These are phyloP conservation scores for Heteromurus nitidus DNA, from an alignment of 2,888 invertebrate genomes.

Conservation along the genomic window DNA sequence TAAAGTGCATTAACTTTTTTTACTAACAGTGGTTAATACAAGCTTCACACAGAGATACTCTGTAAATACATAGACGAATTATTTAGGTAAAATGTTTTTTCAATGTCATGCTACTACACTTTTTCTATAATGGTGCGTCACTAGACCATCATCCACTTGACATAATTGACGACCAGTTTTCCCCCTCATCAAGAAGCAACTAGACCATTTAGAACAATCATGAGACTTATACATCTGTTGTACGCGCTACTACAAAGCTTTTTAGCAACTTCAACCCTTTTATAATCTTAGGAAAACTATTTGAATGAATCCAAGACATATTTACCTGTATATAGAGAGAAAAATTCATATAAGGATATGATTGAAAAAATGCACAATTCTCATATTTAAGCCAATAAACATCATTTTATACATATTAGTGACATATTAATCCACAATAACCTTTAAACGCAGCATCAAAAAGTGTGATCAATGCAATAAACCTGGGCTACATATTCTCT, in stretches of 20 bases:
- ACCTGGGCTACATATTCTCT: not conserved
- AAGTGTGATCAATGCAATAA: conserved; percentile 3
- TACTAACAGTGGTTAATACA: not conserved
- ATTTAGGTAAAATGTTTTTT: not conserved
- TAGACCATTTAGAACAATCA: not conserved
- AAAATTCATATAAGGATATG: too few species aligned
- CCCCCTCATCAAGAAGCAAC: not conserved
- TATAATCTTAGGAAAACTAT: conserved; percentile 6
- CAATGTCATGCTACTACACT: not conserved
- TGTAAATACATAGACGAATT: not conserved
- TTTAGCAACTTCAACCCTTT: too few species aligned
- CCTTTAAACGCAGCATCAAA: not conserved
- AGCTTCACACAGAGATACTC: not conserved
- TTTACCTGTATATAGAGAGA: not conserved
- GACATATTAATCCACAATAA: not conserved
- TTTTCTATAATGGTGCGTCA: not conserved
- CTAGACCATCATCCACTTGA: conserved; percentile 41
- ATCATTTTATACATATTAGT: not conserved
- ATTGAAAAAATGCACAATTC: not conserved
- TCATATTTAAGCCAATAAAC: not conserved
- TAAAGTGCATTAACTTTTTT: not conserved
- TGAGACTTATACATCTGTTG: too few species aligned
- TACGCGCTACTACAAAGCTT: too few species aligned
- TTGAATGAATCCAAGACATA: not conserved
- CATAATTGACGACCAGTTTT: not conserved